phyloP scores from a whole-genome alignment of 2,888 invertebrate species.

The Heliconius aoede region DNA sequence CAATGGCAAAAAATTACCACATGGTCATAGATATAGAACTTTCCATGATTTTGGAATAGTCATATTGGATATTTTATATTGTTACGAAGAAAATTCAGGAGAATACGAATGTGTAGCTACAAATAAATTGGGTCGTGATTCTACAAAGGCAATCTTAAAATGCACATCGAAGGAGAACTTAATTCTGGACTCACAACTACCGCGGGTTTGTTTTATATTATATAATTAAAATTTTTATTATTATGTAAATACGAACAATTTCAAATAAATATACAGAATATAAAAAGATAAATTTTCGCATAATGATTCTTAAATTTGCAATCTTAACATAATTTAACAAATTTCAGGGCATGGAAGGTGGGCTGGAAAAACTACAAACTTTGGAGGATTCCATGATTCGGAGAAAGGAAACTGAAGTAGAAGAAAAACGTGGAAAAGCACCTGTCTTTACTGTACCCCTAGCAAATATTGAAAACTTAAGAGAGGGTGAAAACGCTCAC shows the following conservation, averaged over 20 bases:
- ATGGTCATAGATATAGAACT: conserved; percentile 97
- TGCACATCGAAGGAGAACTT: conserved; percentile 95
- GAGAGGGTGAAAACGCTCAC: conserved; percentile 96
- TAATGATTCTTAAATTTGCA: neutral
- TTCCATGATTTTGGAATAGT: conserved; percentile 99
- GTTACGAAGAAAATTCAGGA: conserved; percentile 98
- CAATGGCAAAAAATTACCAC: conserved; percentile 95
- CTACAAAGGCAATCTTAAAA: conserved; percentile 92
- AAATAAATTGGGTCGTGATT: conserved; percentile 95
- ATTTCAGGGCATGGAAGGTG: conserved; percentile 94
- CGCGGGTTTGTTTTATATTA: conserved; percentile 85
- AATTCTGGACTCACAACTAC: conserved; percentile 95
- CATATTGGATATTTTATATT: conserved; percentile 96
- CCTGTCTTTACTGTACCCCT: conserved; percentile 95
- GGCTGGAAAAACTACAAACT: conserved; percentile 95
- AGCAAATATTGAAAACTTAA: conserved; percentile 92
- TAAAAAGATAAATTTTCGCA: neutral
- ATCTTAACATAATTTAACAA: conserved; percentile 33
- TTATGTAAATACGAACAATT: neutral
- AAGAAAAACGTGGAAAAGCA: conserved; percentile 91
- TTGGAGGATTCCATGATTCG: conserved; percentile 95
- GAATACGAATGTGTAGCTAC: conserved; percentile 96
- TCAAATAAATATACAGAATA: neutral
- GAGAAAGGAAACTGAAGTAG: conserved; percentile 87
- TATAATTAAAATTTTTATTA: neutral